Percentiles rank a stretch among this genome's conserved stretches.
Evolutionary conservation across 1,140 invertebrate genomes (phyloP).

Genomic region (Habropoda laboriosa): DNA sequence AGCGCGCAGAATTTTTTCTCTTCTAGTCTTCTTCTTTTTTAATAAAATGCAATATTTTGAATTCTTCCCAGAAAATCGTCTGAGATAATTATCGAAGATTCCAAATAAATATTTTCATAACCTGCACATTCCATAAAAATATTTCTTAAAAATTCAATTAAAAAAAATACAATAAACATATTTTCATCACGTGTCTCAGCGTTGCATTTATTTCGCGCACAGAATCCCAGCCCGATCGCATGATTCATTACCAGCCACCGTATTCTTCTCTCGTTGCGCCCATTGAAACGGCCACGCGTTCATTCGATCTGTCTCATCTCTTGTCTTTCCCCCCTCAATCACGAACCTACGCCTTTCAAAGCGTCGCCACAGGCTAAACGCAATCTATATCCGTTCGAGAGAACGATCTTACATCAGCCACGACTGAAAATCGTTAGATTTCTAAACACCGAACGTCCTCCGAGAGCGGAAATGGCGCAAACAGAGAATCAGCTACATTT

Average conservation of each 20-base stretch:
- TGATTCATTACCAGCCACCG: not conserved
- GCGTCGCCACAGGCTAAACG: not conserved
- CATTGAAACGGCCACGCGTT: not conserved
- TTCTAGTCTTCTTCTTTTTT: too few relatives aligned
- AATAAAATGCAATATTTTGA: too few relatives aligned
- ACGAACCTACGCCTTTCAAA: conserved; percentile 4
- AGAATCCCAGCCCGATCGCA: not conserved
- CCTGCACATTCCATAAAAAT: too few relatives aligned
- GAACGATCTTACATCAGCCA: not conserved
- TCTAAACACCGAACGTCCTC: not conserved
- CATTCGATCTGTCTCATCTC: not conserved
- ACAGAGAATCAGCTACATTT: not conserved
- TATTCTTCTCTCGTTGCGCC: not conserved
- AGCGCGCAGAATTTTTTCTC: too few relatives aligned
- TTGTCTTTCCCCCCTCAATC: not conserved
- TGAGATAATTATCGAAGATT: too few relatives aligned
- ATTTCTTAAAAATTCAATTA: not conserved
- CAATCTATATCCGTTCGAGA: not conserved
- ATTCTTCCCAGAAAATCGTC: too few relatives aligned
- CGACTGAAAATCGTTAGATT: conserved; percentile 25
- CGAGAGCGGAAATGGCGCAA: not conserved
- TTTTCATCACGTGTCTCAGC: too few relatives aligned
- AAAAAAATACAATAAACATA: too few relatives aligned
- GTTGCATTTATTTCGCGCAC: not conserved
- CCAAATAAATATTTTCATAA: too few relatives aligned